Conservation (phyloP, 2,797 vertebrate genomes). For the Pseudochaenichthys georgianus region DNA sequence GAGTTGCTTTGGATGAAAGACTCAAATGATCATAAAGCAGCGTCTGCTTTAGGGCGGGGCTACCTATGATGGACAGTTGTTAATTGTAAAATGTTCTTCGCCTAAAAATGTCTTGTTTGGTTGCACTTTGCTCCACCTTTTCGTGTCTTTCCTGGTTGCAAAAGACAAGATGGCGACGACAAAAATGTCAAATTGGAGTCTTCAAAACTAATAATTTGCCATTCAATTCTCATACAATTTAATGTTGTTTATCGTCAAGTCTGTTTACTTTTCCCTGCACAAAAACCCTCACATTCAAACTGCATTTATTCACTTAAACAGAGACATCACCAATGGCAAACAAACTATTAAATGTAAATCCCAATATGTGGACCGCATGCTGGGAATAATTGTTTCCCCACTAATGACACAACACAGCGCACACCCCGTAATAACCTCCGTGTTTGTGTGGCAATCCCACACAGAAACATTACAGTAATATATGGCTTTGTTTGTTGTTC, state of each 20-base stretch:
- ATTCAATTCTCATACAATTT: too few species aligned
- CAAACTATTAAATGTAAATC: conserved; percentile 25
- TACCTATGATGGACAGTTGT: too few species aligned
- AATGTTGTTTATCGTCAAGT: neutral
- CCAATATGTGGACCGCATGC: conserved; percentile 29
- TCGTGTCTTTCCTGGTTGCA: too few species aligned
- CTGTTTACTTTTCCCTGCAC: neutral
- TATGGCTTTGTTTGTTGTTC: conserved; percentile 80
- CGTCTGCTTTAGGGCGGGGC: too few species aligned
- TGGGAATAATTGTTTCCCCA: conserved; percentile 33
- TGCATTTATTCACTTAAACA: conserved; percentile 22
- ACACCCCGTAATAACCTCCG: conserved; percentile 65
- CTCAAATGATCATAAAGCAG: too few species aligned
- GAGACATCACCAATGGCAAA: conserved; percentile 20
- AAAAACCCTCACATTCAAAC: neutral
- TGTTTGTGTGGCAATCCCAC: conserved; percentile 58
- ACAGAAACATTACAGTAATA: conserved; percentile 75
- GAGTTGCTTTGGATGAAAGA: too few species aligned
- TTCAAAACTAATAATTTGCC: too few species aligned
- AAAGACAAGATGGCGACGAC: too few species aligned
- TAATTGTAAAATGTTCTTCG: too few species aligned
- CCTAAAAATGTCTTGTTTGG: too few species aligned
- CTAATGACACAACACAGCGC: conserved; percentile 26
- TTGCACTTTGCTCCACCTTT: too few species aligned
- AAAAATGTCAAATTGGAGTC: too few species aligned